These are phyloP conservation scores for Nudaria mundana DNA, from an alignment of 2,888 invertebrate species.

Conservation along the genomic window DNA sequence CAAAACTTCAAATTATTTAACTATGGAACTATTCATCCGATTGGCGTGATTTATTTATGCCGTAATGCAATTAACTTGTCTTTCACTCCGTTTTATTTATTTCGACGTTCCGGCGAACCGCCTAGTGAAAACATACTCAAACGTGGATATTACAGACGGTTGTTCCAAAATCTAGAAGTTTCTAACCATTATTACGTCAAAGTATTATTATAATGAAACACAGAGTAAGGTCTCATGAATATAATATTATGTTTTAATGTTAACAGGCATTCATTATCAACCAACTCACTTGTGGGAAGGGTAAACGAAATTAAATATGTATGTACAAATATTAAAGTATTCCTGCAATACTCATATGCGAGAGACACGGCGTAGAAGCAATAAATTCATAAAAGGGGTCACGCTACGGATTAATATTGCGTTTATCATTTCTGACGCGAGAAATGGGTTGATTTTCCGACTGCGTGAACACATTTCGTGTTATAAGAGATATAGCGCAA, in stretches of 20 bases:
- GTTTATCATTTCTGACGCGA: conserved; percentile 30
- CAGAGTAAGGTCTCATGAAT: neutral
- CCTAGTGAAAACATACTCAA: too few species aligned
- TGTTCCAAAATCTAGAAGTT: too few species aligned
- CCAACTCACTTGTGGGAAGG: conserved; percentile 1
- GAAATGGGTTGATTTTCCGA: conserved; percentile 31
- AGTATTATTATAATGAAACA: too few species aligned
- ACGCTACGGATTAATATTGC: conserved; percentile 34
- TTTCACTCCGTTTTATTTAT: too few species aligned
- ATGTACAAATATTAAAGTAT: conserved; percentile 16
- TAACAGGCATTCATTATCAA: conserved; percentile 1
- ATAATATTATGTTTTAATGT: neutral
- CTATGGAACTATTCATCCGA: too few species aligned
- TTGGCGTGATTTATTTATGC: too few species aligned
- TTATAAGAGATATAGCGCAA: conserved; percentile 21
- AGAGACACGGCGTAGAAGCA: conserved; percentile 13
- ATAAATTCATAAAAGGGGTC: conserved; percentile 36
- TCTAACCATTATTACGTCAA: too few species aligned
- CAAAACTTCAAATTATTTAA: too few species aligned
- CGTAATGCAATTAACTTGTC: too few species aligned
- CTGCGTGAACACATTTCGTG: conserved; percentile 26
- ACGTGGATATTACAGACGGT: too few species aligned
- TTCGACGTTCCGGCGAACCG: too few species aligned
- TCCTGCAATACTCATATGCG: conserved; percentile 11
- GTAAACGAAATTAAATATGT: conserved; percentile 14